Conservation (phyloP, 1,140 invertebrate species). For the Sitobion miscanthi region DNA sequence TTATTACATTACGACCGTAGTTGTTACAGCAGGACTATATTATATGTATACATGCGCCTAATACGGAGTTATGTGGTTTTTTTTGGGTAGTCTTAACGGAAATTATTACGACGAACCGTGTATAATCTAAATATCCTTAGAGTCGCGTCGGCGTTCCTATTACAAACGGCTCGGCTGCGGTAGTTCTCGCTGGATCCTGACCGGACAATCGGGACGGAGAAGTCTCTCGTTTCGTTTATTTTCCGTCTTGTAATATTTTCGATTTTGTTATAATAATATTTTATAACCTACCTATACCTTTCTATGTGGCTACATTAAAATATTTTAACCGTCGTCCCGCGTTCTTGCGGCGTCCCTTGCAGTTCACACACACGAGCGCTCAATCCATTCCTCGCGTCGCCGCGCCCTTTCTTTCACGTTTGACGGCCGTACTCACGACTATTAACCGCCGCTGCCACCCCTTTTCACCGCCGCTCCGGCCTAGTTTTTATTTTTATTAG, state of each 20-base stretch:
- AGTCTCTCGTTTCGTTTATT: background rate
- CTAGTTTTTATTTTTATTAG: conserved; percentile 22
- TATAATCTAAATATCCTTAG: background rate
- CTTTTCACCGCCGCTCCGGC: background rate
- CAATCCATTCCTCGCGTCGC: conserved; percentile 25
- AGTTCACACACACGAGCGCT: background rate
- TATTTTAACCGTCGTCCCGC: background rate
- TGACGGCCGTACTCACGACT: background rate
- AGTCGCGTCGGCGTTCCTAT: background rate
- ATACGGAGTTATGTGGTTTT: background rate
- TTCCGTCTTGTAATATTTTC: background rate
- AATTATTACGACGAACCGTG: background rate
- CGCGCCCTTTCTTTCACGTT: conserved; percentile 36
- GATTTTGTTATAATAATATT: background rate
- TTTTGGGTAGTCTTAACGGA: background rate
- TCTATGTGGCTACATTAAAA: background rate
- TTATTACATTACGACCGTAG: background rate
- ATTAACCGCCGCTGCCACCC: conserved; percentile 4
- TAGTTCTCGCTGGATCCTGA: background rate
- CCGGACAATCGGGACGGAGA: background rate
- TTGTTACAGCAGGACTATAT: background rate
- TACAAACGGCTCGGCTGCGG: background rate
- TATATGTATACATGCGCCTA: background rate
- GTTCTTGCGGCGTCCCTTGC: background rate
- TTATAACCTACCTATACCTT: background rate